These are phyloP conservation scores for Cryptus viduatorius DNA, from an alignment of 2,888 invertebrate genomes.

Conservation along the genomic window DNA sequence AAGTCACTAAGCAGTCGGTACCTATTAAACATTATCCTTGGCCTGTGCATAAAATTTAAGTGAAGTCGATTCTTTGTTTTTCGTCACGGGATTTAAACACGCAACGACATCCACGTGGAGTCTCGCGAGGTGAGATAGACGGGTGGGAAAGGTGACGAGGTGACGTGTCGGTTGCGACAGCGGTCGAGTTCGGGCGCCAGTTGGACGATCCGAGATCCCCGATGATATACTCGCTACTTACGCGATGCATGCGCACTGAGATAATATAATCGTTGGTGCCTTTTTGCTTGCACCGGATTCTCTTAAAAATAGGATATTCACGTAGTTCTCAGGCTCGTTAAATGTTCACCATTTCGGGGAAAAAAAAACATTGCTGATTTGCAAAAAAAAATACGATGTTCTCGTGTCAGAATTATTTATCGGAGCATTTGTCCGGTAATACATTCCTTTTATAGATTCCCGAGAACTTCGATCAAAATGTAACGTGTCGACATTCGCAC, in stretches of 20 bases:
- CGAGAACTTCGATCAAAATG: too few relatives aligned
- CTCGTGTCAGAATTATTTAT: background rate
- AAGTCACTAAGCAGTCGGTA: too few relatives aligned
- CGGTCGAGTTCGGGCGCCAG: conserved; percentile 64
- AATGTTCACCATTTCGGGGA: background rate
- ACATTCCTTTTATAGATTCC: too few relatives aligned
- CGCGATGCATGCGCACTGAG: conserved; percentile 15
- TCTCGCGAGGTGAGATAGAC: conserved; percentile 55
- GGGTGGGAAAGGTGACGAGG: conserved; percentile 66
- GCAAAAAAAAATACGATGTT: background rate
- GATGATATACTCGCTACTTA: conserved; percentile 32
- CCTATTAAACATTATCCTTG: too few relatives aligned
- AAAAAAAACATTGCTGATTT: conserved; percentile 9
- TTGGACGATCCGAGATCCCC: conserved; percentile 65
- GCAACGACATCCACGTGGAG: background rate
- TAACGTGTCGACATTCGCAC: too few relatives aligned
- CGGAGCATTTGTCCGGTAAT: too few relatives aligned
- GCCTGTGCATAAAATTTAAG: too few relatives aligned
- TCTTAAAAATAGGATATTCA: too few relatives aligned
- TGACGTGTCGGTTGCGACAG: conserved; percentile 53
- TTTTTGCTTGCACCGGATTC: background rate
- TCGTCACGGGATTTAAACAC: background rate
- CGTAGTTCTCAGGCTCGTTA: conserved; percentile 12
- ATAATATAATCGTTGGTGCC: conserved; percentile 12
- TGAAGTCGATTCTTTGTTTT: background rate